Percentiles rank a stretch among this genome's conserved stretches.
phyloP scores from a whole-genome alignment of 2,113 vertebrate species.

The Cyanoderma ruficeps region DNA sequence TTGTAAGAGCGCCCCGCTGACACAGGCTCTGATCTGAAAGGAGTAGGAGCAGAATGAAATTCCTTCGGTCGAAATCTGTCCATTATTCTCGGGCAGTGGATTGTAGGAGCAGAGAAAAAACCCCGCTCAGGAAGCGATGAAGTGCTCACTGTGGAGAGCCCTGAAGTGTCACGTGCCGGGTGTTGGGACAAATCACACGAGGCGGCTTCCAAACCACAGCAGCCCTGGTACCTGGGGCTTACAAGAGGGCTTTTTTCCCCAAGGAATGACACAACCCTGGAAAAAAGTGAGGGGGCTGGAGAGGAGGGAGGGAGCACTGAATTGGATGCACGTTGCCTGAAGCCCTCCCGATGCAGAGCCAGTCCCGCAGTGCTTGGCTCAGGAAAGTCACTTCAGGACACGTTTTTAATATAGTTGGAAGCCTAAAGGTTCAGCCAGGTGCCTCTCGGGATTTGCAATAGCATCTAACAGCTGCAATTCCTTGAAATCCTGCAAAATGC shows the following conservation, averaged over 20 bases:
- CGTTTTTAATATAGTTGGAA: background rate
- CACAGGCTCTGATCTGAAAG: constrained; percentile 57
- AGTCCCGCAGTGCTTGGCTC: background rate
- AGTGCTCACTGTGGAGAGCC: background rate
- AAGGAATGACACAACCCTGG: background rate
- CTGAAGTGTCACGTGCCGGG: background rate
- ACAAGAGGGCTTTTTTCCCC: background rate
- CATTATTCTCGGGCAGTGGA: constrained; percentile 32
- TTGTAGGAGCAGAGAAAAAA: background rate
- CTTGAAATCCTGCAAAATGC: background rate
- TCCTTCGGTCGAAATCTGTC: constrained; percentile 41
- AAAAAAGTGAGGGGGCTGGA: background rate
- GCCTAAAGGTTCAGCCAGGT: constrained; percentile 12
- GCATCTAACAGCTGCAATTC: background rate
- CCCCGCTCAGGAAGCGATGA: background rate
- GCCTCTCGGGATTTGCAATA: background rate
- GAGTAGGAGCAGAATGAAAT: constrained; percentile 56
- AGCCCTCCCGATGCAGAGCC: fast-evolving
- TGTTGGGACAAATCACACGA: background rate
- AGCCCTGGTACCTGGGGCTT: background rate
- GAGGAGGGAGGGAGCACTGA: background rate
- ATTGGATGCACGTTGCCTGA: background rate
- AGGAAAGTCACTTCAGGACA: background rate
- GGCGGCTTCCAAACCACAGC: background rate
- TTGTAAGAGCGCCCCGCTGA: constrained; percentile 65